Evolutionary conservation across 2,113 vertebrate genomes (phyloP).

Genomic region (Ceyx margarethae): DNA sequence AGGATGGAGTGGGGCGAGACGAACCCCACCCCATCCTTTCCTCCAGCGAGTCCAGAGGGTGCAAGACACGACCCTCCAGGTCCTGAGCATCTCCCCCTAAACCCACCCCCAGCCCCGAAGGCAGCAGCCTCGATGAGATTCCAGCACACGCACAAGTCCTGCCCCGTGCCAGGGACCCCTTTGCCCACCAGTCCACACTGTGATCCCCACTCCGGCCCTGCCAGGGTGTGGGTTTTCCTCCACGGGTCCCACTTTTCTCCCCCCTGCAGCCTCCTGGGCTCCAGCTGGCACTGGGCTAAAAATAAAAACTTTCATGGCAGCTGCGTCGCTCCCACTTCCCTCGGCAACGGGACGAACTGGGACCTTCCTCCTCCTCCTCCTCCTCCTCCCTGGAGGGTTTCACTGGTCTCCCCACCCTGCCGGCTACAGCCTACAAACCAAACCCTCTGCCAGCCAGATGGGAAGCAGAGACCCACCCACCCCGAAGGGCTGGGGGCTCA

Average conservation of each 20-base stretch:
- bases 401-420: not conserved
- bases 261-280: not conserved
- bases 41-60: rapidly evolving
- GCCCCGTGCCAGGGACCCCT: rapidly evolving
- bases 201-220: not conserved
- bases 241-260: not conserved
- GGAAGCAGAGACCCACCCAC: not conserved
- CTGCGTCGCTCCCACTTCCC: not conserved
- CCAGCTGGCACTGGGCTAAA: conserved; percentile 18
- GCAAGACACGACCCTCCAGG: rapidly evolving
- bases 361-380: not conserved
- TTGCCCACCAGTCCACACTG: rapidly evolving
- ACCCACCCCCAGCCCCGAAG: rapidly evolving
- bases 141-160: rapidly evolving
- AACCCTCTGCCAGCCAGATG: not conserved
- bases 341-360: rapidly evolving
- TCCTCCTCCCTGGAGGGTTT: not conserved
- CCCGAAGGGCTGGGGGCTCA: not conserved
- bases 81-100: not conserved
- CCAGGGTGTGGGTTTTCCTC: not conserved
- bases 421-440: not conserved
- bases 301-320: conserved; percentile 10
- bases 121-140: rapidly evolving
- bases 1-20: not conserved
- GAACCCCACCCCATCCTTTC: not conserved